Conservation (phyloP, 2,113 vertebrate genomes). For the Hippocampus zosterae region DNA sequence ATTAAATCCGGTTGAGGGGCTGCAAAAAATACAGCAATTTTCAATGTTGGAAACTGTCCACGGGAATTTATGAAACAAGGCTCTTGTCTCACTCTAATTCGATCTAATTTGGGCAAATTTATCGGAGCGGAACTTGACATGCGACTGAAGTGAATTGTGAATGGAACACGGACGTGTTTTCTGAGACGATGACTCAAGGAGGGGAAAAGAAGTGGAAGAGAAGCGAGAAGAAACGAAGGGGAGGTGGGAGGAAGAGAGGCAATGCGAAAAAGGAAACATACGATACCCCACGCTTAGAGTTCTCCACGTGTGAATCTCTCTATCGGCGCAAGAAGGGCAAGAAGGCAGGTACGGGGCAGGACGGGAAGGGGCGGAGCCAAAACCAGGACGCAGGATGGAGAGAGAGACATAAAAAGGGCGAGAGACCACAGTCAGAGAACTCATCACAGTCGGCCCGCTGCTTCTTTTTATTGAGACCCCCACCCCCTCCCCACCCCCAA, state of each 20-base stretch:
- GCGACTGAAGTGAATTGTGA: neutral
- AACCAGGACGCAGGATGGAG: slow-evolving; percentile 68
- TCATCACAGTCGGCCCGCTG: neutral
- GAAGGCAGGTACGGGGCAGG: slow-evolving; percentile 60
- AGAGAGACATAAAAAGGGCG: slow-evolving; percentile 65
- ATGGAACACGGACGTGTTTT: neutral
- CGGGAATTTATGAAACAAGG: too few species aligned
- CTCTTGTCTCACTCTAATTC: too few species aligned
- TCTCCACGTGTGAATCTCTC: slow-evolving; percentile 81
- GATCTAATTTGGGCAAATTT: too few species aligned
- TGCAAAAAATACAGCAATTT: too few species aligned
- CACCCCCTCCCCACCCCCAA: too few species aligned
- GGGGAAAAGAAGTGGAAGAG: neutral
- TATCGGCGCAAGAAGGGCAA: slow-evolving; percentile 69
- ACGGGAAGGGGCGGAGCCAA: slow-evolving; percentile 62
- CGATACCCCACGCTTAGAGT: slow-evolving; percentile 80
- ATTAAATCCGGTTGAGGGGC: too few species aligned
- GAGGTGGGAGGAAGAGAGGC: slow-evolving; percentile 34
- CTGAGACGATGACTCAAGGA: neutral
- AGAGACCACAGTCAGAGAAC: slow-evolving; percentile 57
- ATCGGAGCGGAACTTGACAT: too few species aligned
- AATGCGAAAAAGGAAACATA: slow-evolving; percentile 73
- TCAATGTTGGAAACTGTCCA: too few species aligned
- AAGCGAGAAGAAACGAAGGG: neutral
- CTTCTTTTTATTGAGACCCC: neutral